Conservation (phyloP, 2,888 invertebrate species). For the Philonicus albiceps region DNA sequence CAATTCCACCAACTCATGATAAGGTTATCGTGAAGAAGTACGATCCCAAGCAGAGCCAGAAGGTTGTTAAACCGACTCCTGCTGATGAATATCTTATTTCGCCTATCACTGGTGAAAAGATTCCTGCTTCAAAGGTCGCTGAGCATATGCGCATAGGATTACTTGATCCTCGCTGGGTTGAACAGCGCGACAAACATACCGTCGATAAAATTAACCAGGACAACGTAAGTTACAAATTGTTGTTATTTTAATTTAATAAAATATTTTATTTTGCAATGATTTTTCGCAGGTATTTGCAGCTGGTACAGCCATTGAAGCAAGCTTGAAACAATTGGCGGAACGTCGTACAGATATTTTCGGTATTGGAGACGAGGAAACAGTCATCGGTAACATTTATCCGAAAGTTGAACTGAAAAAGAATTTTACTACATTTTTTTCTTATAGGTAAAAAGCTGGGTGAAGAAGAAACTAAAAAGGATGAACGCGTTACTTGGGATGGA, state of each 20-base stretch:
- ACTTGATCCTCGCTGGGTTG: constrained; percentile 96
- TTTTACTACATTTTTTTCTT: neutral
- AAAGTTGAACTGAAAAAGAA: neutral
- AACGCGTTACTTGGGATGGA: constrained; percentile 97
- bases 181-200: constrained; percentile 93
- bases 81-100: constrained; percentile 94
- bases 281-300: constrained; percentile 56
- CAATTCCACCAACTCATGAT: constrained; percentile 86
- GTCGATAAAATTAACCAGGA: constrained; percentile 93
- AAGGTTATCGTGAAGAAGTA: constrained; percentile 97
- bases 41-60: constrained; percentile 85
- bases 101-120: constrained; percentile 97
- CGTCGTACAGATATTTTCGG: constrained; percentile 99
- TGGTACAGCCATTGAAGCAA: constrained; percentile 91
- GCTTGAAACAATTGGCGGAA: constrained; percentile 94
- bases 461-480: constrained; percentile 84
- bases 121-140: constrained; percentile 95
- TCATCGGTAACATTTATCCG: constrained; percentile 80
- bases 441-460: constrained; percentile 94
- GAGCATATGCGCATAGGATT: constrained; percentile 98
- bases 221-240: constrained; percentile 58
- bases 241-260: neutral
- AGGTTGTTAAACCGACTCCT: constrained; percentile 70
- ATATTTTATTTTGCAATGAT: neutral
- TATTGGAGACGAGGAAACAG: constrained; percentile 97